Base-by-base conservation (phyloP, 2,113 vertebrate species). In the Anseranas semipalmata region DNA sequence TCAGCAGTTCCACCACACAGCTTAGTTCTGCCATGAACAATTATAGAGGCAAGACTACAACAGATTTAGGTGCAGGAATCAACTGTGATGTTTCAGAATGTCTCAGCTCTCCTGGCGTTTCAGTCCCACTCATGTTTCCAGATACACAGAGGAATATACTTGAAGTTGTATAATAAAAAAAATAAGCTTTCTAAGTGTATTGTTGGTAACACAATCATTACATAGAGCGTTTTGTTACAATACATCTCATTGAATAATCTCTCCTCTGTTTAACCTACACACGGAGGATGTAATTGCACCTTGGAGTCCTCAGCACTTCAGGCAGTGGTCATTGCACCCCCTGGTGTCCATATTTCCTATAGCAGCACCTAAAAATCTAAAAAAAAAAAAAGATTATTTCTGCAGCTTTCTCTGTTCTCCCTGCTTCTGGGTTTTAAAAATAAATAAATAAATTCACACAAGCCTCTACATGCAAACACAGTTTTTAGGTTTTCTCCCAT, bases 331-430 rank as follows among this genome's bases (percentile, higher is more conserved):
- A 22, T 17, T 74, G 89, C 84, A 90, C 95, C 93, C 93, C 46
- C 95, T 97, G 89, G 13, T 65, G 95, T 21, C 65, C 66, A 21
- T 85, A 62, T 24, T 19, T 52, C 46, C 77, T 25, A 19, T 14
- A 72, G 81, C 90, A 58, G 28, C 56, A 15, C 9, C 68, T 33
- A 37, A 76, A 30, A 43, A 3, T 2, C 50, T 19, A 0, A 22
- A 12, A 22, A 28, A 68, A 16, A 63, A 39, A 5, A 7, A 1
- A 2, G 0, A 2, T 0, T 12, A 19, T 18, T 15, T 7, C 35
- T 15, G n/a, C 63, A 66, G 62, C 19, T n/a, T 32, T 27, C 20
- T 53, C 46, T 1, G 3, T 43, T 28, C 7, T 45, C 32, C 28
- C 25, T 3, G 5, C 12, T 28, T 33, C 60, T 41, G 56, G 4